Evolutionary conservation across 1,140 invertebrate species (phyloP), one percentile per base, ranked within the genome.

Genomic region (Propsilocerus akamusi): DNA sequence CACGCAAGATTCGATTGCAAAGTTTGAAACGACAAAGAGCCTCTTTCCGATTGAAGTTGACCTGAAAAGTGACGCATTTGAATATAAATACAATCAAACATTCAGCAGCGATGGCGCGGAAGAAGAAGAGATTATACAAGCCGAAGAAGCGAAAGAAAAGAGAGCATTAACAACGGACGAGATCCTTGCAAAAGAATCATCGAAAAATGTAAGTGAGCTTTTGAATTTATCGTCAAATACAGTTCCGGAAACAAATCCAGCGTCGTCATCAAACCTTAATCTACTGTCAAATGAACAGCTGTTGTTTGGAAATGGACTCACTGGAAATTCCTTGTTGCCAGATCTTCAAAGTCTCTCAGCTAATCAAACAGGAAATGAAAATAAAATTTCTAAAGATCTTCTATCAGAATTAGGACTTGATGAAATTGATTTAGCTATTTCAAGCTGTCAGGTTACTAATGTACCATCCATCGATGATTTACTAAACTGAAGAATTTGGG

Each of bases 21-120:
- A 91, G 54, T 68, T 94, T 32, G 77, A 81, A 25, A 75, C 65
- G 5, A 65, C 78, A 34, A 76, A 80, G 1, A 74, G 78, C 0
- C 71, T 97, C 5, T 97, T 97, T 67, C 95, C 94, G 0, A 92
- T 99, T 8, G 95, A 99, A 70, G 86, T 98, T 14, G 93, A 97
- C 68, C 71, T 98, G 12, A 83, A 87, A 2, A 78, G 87, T 58
- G 86, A 83, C 46, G 91, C 92, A 26, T 96, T 97, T 61, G 82
- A 86, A 57, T 90, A 91, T 56, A 83, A 87, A 66, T 81, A 75
- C 6, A 78, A 4, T 5, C 17, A 41, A 20, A 41, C 34, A 1
- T 41, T 41, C 22, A 41, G 34, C 22, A 20, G 14, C 22, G 34
- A 41, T 41, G 34, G 34, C 17, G 14, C 17, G 17, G 34, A 41